Conservation (phyloP, 2,888 invertebrate genomes). For the Rhagonycha lutea region DNA sequence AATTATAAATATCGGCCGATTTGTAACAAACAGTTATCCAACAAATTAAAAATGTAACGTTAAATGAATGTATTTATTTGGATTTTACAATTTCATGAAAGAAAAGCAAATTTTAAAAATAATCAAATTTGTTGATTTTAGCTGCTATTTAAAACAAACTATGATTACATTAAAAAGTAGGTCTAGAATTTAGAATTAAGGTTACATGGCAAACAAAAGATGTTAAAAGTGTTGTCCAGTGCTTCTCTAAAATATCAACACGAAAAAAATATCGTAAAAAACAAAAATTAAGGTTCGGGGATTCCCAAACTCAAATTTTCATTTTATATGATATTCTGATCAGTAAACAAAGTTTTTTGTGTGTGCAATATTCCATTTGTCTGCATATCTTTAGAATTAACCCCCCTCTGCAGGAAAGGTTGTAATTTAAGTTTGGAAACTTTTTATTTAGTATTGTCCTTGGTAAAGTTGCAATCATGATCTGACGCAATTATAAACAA, state of each 20-base stretch:
- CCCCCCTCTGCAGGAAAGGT: too few relatives aligned
- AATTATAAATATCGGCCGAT: neutral
- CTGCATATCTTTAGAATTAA: too few relatives aligned
- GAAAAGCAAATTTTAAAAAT: neutral
- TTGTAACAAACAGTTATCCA: neutral
- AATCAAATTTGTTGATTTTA: neutral
- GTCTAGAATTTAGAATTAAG: neutral
- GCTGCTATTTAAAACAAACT: neutral
- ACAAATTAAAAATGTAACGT: neutral
- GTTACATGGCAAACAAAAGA: neutral
- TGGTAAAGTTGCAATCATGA: neutral
- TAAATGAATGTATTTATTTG: neutral
- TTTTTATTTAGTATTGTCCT: neutral
- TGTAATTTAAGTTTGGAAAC: neutral
- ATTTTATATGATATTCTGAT: too few relatives aligned
- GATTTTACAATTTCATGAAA: neutral
- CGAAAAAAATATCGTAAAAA: too few relatives aligned
- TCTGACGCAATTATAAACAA: too few relatives aligned
- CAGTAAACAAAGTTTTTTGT: too few relatives aligned
- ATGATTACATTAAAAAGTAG: neutral
- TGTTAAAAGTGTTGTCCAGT: neutral
- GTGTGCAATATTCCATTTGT: too few relatives aligned
- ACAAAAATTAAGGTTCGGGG: too few relatives aligned
- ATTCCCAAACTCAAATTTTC: too few relatives aligned
- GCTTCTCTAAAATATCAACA: too few relatives aligned